Conservation (phyloP, 2,113 vertebrate species). For the Pachypanchax playfairii region DNA sequence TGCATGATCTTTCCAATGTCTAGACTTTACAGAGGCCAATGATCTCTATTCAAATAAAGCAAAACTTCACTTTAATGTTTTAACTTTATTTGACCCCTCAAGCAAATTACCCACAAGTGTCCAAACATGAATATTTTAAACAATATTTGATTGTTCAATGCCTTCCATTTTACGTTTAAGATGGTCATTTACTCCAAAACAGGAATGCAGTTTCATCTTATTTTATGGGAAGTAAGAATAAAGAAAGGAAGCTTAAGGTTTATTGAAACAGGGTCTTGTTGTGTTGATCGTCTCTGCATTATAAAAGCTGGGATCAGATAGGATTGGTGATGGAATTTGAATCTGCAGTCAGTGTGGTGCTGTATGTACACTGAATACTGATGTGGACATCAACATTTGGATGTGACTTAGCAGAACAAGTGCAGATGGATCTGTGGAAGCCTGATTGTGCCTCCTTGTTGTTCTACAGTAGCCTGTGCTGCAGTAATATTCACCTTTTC, state of each 20-base stretch:
- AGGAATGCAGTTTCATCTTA: background rate
- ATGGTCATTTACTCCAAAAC: slow-evolving; percentile 2
- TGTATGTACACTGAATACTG: slow-evolving; percentile 18
- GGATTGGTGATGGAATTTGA: background rate
- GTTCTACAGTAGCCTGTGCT: slow-evolving; percentile 3
- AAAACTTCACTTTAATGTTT: background rate
- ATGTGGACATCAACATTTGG: slow-evolving; percentile 20
- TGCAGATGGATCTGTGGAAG: slow-evolving; percentile 1
- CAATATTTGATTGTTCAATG: no score
- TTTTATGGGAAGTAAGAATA: background rate
- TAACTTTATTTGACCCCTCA: background rate
- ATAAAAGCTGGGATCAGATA: slow-evolving; percentile 9
- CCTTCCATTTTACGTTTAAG: background rate
- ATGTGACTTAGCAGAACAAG: slow-evolving; percentile 3
- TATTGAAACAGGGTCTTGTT: background rate
- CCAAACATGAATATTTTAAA: background rate
- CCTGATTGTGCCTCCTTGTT: background rate
- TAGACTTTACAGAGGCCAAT: no score
- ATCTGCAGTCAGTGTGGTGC: background rate
- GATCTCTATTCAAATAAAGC: no score
- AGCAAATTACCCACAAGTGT: background rate
- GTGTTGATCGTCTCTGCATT: background rate
- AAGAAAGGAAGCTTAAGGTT: background rate
- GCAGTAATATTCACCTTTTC: slow-evolving; percentile 35
- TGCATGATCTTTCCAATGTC: no score